These are phyloP conservation scores for Acyrthosiphon pisum DNA, from an alignment of 1,140 invertebrate species.

Conservation along the genomic window DNA sequence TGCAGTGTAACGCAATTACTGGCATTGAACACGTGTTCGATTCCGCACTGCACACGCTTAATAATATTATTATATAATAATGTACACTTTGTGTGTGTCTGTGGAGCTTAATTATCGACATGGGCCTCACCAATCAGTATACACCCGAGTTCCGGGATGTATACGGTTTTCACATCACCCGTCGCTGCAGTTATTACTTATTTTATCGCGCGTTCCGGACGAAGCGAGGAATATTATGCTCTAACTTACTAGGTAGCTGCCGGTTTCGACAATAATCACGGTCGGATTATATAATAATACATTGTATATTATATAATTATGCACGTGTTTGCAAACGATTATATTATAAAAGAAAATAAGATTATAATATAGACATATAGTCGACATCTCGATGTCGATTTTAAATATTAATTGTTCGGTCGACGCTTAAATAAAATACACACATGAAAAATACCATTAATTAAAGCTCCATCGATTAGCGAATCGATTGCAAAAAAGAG, in stretches of 20 bases:
- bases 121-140: neutral
- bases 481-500: neutral
- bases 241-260: too few species aligned
- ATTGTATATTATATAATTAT: too few species aligned
- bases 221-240: neutral
- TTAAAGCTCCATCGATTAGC: too few species aligned
- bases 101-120: neutral
- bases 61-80: conserved; percentile 1
- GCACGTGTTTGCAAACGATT: neutral
- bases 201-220: neutral
- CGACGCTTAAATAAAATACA: neutral
- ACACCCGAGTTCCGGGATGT: neutral
- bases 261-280: neutral
- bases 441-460: too few species aligned
- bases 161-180: neutral
- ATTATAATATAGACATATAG: neutral
- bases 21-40: conserved; percentile 35
- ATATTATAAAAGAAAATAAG: neutral
- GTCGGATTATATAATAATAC: neutral
- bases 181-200: neutral
- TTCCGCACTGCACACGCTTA: neutral
- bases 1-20: conserved; percentile 41
- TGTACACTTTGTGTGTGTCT: neutral
- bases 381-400: neutral
- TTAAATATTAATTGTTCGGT: too few species aligned